phyloP scores from a whole-genome alignment of 2,888 invertebrate genomes.

The Drosophila mercatorum region DNA sequence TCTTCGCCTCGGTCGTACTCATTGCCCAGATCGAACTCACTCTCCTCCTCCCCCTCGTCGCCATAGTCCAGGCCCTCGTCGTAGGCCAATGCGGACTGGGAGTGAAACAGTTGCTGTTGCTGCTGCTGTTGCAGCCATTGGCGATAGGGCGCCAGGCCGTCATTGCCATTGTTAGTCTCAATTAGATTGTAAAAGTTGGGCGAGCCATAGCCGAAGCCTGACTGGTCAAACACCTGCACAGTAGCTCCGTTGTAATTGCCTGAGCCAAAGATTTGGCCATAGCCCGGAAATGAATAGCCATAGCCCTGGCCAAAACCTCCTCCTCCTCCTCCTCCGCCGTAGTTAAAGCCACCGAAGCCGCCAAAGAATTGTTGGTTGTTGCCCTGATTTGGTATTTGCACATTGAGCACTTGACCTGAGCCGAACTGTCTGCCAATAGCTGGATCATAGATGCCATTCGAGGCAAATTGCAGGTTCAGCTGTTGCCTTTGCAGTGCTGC shows the following conservation, averaged over 20 bases:
- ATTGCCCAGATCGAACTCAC: background rate
- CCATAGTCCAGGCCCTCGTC: conserved; percentile 1
- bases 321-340: background rate
- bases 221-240: conserved; percentile 18
- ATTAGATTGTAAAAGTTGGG: conserved; percentile 6
- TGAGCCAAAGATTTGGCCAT: conserved; percentile 14
- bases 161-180: background rate
- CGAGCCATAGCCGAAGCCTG: background rate
- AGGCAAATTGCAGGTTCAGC: no score
- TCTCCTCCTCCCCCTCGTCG: background rate
- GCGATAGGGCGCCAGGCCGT: conserved; percentile 2
- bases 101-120: background rate
- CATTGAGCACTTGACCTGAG: conserved; percentile 6
- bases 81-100: background rate
- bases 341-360: background rate
- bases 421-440: background rate
- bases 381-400: conserved; percentile 11
- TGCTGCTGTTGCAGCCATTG: conserved; percentile 17
- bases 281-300: conserved; percentile 5
- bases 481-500: background rate
- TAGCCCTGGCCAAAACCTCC: background rate
- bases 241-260: conserved; percentile 6
- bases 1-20: conserved; percentile 4
- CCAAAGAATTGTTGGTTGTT: conserved; percentile 1
- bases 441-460: background rate